Evolutionary conservation across 2,797 vertebrate species (phyloP).

Genomic region (Amazona finschi): DNA sequence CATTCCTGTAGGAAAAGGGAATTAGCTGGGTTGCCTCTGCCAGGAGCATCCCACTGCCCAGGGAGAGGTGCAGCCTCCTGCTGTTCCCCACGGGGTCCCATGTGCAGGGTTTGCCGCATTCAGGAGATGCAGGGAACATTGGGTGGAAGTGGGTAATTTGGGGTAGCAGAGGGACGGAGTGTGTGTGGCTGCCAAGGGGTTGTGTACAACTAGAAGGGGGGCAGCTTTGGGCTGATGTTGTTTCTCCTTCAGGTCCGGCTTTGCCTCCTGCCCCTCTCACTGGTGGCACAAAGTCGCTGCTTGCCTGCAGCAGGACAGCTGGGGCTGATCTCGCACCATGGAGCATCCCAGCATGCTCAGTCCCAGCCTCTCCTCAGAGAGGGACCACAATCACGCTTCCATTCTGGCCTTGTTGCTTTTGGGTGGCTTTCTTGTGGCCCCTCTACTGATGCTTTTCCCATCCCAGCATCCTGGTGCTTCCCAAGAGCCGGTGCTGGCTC

Average conservation of each 20-base stretch:
- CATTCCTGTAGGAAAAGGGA: constrained; percentile 63
- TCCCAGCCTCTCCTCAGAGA: rapidly evolving
- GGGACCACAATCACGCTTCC: rapidly evolving
- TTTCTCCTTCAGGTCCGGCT: background rate
- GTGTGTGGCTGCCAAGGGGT: background rate
- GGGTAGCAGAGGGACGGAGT: background rate
- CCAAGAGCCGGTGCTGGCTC: rapidly evolving
- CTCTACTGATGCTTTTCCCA: background rate
- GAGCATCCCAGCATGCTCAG: background rate
- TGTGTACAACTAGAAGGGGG: background rate
- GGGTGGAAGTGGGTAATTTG: background rate
- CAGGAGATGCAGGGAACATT: rapidly evolving
- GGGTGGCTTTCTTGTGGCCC: rapidly evolving
- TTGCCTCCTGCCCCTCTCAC: rapidly evolving
- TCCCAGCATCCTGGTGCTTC: rapidly evolving
- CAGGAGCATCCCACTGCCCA: background rate
- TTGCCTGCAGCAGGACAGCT: rapidly evolving
- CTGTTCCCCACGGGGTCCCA: background rate
- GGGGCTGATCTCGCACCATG: rapidly evolving
- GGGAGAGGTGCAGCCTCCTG: background rate
- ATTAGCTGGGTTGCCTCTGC: constrained; percentile 16
- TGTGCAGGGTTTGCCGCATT: rapidly evolving
- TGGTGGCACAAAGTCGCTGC: background rate
- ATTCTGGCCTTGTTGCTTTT: rapidly evolving
- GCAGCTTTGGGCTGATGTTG: background rate